These are phyloP conservation scores for Tromatobia lineatoria DNA, from an alignment of 2,888 invertebrate species.

Conservation along the genomic window DNA sequence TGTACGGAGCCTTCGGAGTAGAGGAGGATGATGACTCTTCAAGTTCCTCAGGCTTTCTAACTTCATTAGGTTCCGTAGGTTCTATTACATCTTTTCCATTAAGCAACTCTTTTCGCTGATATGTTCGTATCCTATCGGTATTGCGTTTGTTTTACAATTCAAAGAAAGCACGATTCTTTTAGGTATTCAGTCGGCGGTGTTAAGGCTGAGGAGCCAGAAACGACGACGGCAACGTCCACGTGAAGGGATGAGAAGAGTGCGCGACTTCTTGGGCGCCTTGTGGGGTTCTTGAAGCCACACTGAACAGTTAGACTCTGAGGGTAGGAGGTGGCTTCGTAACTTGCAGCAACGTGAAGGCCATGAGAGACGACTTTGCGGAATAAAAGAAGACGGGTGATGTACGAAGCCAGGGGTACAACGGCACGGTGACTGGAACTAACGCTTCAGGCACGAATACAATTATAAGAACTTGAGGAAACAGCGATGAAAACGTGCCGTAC, in stretches of 20 bases:
- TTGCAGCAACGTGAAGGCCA: background rate
- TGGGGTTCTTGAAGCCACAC: slow-evolving; percentile 28
- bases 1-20: background rate
- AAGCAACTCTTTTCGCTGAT: background rate
- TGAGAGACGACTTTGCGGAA: background rate
- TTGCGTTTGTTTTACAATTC: slow-evolving; percentile 81
- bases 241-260: slow-evolving; percentile 13
- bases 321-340: slow-evolving; percentile 4
- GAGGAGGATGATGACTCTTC: too few species aligned
- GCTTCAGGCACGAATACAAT: slow-evolving; percentile 64
- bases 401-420: slow-evolving; percentile 22
- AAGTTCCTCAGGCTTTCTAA: too few species aligned
- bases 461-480: slow-evolving; percentile 63
- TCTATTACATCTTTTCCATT: too few species aligned
- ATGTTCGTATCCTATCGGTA: slow-evolving; percentile 60
- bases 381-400: slow-evolving; percentile 3
- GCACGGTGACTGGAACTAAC: slow-evolving; percentile 36
- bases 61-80: too few species aligned
- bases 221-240: slow-evolving; percentile 36
- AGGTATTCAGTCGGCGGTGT: slow-evolving; percentile 77
- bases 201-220: too few species aligned
- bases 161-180: slow-evolving; percentile 77
- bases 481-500: slow-evolving; percentile 55
- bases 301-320: slow-evolving; percentile 3
- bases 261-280: slow-evolving; percentile 11